Evolutionary conservation across 1,140 invertebrate genomes (phyloP), one percentile per base, ranked within the genome.

Genomic region (Drosophila pruinosa): DNA sequence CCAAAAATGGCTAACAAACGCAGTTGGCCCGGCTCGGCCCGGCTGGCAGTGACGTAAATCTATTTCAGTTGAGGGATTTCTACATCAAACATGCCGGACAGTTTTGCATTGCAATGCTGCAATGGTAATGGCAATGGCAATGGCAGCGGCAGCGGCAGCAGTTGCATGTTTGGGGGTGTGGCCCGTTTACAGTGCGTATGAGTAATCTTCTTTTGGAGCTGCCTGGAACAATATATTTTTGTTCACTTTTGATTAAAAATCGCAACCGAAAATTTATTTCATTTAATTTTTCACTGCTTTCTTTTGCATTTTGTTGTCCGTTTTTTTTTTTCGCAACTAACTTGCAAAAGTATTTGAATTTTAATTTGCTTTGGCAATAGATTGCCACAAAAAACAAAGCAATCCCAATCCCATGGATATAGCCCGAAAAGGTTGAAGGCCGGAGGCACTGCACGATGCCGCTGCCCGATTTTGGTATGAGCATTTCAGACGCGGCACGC

Each of bases 41-140:
- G 82, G 72, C 81, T 88, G 81, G 22, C 78, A 88, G 82, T 88
- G 82, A 86, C 81, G 81, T 88, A 86, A 86, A 86, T 86, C 81
- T 86, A 86, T 86, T 86, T 86, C 81, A 86, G 81, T 86, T 86
- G 81, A 86, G 81, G 81, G 81, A 86, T 86, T 86, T 86, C 78
- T 78, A 76, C 73, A 86, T 86, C 77, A 81, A 86, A 86, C 77
- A 88, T 86, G 67, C 65, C 62, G 82, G 80, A 86, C 81, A 83
- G 81, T 81, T 85, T 86, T 80, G 80, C 62, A 83, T 86, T 80
- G 72, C 65, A 72, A 57, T 74, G 61, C 75, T 54, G 48, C 43
- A 77, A 45, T 39, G 22, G 28, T 39, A 58, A 48, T n/a, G n/a
- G n/a, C n/a, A n/a, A n/a, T n/a, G n/a, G n/a, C n/a, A n/a, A n/a